Evolutionary conservation across 2,888 invertebrate genomes (phyloP), one percentile per base, ranked within the genome.

Genomic region (Aphidoletes aphidimyza): DNA sequence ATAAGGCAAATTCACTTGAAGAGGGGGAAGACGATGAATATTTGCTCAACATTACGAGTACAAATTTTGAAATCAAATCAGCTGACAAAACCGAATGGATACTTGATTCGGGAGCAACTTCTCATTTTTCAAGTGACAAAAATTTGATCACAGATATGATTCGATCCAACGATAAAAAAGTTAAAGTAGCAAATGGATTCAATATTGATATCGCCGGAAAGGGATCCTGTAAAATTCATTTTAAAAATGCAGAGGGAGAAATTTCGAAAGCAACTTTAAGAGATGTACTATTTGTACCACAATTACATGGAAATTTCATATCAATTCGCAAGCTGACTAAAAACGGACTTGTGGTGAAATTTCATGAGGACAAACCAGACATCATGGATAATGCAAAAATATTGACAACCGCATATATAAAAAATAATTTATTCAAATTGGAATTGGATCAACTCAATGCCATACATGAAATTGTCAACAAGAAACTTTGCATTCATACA

Each of bases 261-360:
- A 34, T 26, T 1, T 26, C 26, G 26, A 14, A 6, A 49, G 59
- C 85, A 0, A 34, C 9, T 8, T 85, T 84, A n/a, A 85, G 36
- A 69, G 85, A 87, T 59, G 86, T 86, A n/a, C 39, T 84, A 39
- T 78, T 85, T 85, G 86, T 84, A 22, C 86, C 87, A 0, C 84
- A 85, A 45, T 26, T 86, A 36, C 84, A 85, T 34, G 85, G 85
- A 19, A 87, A 86, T 84, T 39, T 86, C 17, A 22, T 86, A 14
- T 86, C 86, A 0, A 85, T 85, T 5, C 69, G 81, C 17, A n/a
- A 36, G 19, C 59, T 86, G 22, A 39, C 59, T 0, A 83, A 84
- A 30, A 83, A 84, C 2, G 85, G 85, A 11, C 85, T 54, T 19
- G 22, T 45, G 19, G 54, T 85, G 19, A 36, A 45, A 22, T 85